Conservation (phyloP, 1,140 invertebrate species). For the Microvelia longipes region DNA sequence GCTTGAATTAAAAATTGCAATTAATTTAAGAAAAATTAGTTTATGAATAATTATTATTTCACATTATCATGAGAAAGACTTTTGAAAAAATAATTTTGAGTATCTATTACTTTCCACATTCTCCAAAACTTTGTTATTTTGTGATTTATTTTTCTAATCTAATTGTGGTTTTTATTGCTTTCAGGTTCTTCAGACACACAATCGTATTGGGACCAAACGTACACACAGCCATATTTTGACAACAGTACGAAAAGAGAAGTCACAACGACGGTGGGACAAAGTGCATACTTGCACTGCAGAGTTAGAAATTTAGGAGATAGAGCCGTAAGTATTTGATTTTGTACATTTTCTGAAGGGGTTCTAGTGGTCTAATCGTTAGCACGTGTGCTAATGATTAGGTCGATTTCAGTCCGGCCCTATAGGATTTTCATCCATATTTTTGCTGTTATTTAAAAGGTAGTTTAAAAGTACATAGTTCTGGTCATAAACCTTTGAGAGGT, state of each 20-base stretch:
- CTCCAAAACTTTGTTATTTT: too few relatives aligned
- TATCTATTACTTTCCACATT: too few relatives aligned
- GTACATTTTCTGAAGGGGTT: not conserved
- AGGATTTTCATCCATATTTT: not conserved
- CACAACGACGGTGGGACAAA: slow-evolving; percentile 70
- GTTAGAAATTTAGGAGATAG: slow-evolving; percentile 72
- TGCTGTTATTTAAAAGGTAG: too few relatives aligned
- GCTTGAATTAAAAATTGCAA: too few relatives aligned
- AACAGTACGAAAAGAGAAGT: slow-evolving; percentile 68
- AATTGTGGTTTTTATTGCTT: not conserved
- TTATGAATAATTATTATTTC: too few relatives aligned
- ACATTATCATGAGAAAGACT: too few relatives aligned
- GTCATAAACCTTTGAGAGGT: too few relatives aligned
- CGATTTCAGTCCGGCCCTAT: not conserved
- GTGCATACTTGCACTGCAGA: slow-evolving; percentile 66
- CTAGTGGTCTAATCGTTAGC: too few relatives aligned
- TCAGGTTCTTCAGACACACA: slow-evolving; percentile 11
- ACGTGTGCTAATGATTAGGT: too few relatives aligned
- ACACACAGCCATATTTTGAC: slow-evolving; percentile 77
- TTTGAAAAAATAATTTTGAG: too few relatives aligned
- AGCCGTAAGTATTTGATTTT: slow-evolving; percentile 66
- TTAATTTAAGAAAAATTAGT: too few relatives aligned
- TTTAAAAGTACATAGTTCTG: too few relatives aligned
- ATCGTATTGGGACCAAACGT: slow-evolving; percentile 49
- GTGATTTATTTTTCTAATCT: not conserved